Conservation (phyloP, 1,140 invertebrate genomes). For the Thaumetopoea pityocampa region DNA sequence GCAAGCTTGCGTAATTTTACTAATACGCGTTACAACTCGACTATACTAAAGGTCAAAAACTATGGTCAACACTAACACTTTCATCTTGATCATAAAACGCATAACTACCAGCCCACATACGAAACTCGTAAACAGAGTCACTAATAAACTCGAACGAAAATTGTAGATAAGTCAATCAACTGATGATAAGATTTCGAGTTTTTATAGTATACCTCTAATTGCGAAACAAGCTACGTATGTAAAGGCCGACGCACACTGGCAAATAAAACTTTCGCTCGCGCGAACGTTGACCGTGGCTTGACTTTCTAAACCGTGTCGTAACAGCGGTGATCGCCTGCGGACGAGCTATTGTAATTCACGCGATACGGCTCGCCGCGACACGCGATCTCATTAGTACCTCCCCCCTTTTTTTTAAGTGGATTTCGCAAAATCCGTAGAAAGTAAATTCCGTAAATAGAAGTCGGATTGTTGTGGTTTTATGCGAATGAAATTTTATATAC, state of each 20-base stretch:
- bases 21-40: too few relatives aligned
- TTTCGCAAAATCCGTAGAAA: conserved; percentile 64
- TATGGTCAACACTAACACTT: conserved; percentile 50
- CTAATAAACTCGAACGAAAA: conserved; percentile 3
- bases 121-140: neutral
- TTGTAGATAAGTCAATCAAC: conserved; percentile 11
- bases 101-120: too few relatives aligned
- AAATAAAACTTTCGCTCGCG: conserved; percentile 61
- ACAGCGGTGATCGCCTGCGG: conserved; percentile 53
- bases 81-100: conserved; percentile 29
- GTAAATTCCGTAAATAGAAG: conserved; percentile 20
- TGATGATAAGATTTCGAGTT: conserved; percentile 12
- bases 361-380: conserved; percentile 57
- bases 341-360: conserved; percentile 65
- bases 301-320: conserved; percentile 73
- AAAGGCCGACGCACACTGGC: conserved; percentile 38
- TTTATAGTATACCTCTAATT: conserved; percentile 24
- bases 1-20: too few relatives aligned
- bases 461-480: too few relatives aligned
- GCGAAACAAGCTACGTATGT: conserved; percentile 47
- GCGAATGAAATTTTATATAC: too few relatives aligned
- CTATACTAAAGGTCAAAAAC: too few relatives aligned
- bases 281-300: conserved; percentile 66
- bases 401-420: conserved; percentile 57
- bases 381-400: conserved; percentile 59